Evolutionary conservation across 2,797 vertebrate species (phyloP).

Genomic region (Semotilus atromaculatus): DNA sequence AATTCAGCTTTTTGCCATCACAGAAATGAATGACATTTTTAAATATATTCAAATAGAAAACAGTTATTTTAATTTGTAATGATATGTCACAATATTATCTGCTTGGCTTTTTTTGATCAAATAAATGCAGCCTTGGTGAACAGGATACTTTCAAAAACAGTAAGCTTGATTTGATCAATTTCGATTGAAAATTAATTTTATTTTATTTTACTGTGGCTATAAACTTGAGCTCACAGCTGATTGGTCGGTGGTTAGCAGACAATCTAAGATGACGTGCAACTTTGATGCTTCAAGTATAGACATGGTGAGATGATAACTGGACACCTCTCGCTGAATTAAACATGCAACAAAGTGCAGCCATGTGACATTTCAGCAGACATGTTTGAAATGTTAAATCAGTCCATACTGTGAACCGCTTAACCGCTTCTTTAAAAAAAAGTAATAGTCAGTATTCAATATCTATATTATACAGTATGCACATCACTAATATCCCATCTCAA

Average conservation of each 20-base stretch:
- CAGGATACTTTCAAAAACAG: background rate
- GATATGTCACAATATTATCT: no score
- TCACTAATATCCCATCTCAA: background rate
- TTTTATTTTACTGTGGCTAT: background rate
- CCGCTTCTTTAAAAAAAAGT: background rate
- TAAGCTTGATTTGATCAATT: background rate
- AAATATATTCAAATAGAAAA: no score
- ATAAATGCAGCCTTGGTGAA: no score
- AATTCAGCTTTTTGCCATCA: no score
- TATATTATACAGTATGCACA: background rate
- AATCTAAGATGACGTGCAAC: background rate
- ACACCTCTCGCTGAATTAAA: conserved; percentile 11
- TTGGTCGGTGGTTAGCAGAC: background rate
- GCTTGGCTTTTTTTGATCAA: no score
- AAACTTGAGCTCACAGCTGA: background rate
- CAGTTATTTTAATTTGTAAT: no score
- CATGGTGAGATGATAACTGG: background rate
- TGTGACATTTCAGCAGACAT: background rate
- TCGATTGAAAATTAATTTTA: background rate
- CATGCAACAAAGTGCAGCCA: background rate
- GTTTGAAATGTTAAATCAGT: background rate
- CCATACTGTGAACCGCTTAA: background rate
- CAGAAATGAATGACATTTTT: no score
- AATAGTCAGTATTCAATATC: background rate
- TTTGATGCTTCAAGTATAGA: background rate